phyloP scores from a whole-genome alignment of 2,113 vertebrate genomes.

The Cyphomyrus discorhynchus region DNA sequence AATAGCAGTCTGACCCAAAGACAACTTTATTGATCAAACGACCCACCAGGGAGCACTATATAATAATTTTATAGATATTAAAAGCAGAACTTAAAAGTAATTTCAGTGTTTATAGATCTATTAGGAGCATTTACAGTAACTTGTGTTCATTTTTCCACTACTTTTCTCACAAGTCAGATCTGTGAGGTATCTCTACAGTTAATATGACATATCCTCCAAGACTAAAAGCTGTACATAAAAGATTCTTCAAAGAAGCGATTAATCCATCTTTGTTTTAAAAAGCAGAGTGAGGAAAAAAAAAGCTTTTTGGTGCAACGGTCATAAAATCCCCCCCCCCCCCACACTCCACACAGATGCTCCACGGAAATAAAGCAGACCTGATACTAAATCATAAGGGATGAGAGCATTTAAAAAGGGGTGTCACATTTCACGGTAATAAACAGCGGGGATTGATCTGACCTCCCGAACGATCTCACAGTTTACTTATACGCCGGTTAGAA shows the following conservation, averaged over 20 bases:
- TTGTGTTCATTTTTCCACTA: not conserved
- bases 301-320: conserved; percentile 64
- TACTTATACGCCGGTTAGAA: conserved; percentile 80
- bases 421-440: conserved; percentile 98
- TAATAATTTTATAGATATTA: conserved; percentile 2
- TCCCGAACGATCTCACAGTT: conserved; percentile 80
- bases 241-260: conserved; percentile 67
- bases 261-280: conserved; percentile 75
- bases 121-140: not conserved
- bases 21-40: not conserved
- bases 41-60: not conserved
- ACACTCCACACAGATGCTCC: conserved; percentile 32
- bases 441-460: conserved; percentile 93
- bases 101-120: conserved; percentile 4
- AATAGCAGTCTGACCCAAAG: not conserved
- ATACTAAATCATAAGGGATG: conserved; percentile 80
- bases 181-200: conserved; percentile 70
- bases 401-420: conserved; percentile 87
- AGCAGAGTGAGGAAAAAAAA: conserved; percentile 55
- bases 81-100: conserved; percentile 8
- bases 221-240: conserved; percentile 76
- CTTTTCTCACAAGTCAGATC: conserved; percentile 42
- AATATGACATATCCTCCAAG: conserved; percentile 71
- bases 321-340: conserved; percentile 53
- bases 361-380: conserved; percentile 66